A percentile compares a stretch with the other conserved stretches of the same genome.
These are phyloP conservation scores for Darevskia nairensis DNA, from an alignment of 2,797 vertebrate genomes.

Conservation along the genomic window DNA sequence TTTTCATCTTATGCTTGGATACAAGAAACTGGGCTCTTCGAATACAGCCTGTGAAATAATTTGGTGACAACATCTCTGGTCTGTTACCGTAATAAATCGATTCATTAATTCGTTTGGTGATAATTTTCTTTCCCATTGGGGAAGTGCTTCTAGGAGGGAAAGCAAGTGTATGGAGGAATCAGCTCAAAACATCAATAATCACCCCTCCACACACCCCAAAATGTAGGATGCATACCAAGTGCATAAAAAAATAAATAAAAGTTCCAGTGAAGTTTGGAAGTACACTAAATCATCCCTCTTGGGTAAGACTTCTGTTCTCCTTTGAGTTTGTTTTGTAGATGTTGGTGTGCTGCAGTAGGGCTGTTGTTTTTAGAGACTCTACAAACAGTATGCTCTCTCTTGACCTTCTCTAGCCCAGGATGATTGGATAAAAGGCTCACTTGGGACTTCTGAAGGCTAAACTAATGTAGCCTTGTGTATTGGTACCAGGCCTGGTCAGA, in stretches of 20 bases:
- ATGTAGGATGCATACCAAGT: background rate
- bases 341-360: background rate
- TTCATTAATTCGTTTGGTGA: too few species aligned
- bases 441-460: slow-evolving; percentile 3
- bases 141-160: background rate
- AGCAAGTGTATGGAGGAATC: background rate
- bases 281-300: background rate
- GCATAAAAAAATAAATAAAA: background rate
- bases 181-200: background rate
- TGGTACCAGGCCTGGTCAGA: slow-evolving; percentile 4
- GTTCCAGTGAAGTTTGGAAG: background rate
- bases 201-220: background rate
- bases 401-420: slow-evolving; percentile 1
- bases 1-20: too few species aligned
- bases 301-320: background rate
- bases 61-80: background rate
- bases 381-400: slow-evolving; percentile 18
- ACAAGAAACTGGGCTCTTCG: too few species aligned
- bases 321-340: background rate
- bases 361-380: slow-evolving; percentile 13
- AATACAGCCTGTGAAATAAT: background rate
- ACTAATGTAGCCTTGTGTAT: slow-evolving; percentile 4
- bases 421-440: slow-evolving; percentile 11
- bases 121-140: too few species aligned
- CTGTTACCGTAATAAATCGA: too few species aligned